Conservation (phyloP, 2,888 invertebrate genomes). For the Aproaerema taeniolella region DNA sequence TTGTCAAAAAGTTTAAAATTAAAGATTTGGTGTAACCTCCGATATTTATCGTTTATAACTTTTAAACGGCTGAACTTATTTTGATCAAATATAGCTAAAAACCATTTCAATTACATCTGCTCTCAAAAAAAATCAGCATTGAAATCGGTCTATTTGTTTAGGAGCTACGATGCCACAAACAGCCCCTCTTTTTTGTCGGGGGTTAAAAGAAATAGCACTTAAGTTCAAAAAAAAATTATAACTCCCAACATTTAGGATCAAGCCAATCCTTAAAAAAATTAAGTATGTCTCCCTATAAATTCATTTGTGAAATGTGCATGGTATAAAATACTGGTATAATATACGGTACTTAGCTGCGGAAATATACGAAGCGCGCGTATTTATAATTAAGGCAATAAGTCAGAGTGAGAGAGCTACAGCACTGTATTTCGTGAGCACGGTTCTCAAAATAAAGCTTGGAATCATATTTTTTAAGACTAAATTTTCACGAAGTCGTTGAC, state of each 20-base stretch:
- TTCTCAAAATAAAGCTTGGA: conserved; percentile 4
- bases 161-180: background rate
- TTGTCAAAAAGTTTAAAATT: no score
- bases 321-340: background rate
- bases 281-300: background rate
- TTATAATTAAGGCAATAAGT: conserved; percentile 26
- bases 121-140: no score
- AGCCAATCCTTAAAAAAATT: no score
- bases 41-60: no score
- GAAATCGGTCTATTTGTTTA: no score
- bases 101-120: no score
- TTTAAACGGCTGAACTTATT: no score
- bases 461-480: background rate
- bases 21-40: no score
- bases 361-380: conserved; percentile 17
- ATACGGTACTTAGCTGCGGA: conserved; percentile 12
- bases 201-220: background rate
- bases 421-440: conserved; percentile 5
- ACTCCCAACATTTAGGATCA: background rate
- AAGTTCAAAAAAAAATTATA: background rate
- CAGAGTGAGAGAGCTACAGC: conserved; percentile 12
- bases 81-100: no score
- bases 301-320: background rate
- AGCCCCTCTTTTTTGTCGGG: background rate
- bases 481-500: background rate